Conservation (phyloP, 2,113 vertebrate genomes). For the Azemiops feae region DNA sequence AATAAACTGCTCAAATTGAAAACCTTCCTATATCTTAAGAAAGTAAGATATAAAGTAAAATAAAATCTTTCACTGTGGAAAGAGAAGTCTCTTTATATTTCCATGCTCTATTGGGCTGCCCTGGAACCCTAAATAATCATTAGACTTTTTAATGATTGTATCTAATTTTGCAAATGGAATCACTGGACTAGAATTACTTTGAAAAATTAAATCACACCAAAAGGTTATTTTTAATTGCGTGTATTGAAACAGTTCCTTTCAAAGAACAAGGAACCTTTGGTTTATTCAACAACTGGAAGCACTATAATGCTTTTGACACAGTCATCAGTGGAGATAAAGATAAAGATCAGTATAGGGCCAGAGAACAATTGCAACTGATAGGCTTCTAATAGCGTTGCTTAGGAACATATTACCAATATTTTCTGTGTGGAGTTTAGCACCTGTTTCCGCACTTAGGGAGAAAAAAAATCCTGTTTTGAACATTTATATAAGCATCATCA, state of each 20-base stretch:
- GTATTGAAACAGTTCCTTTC: conserved; percentile 31
- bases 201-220: not conserved
- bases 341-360: conserved; percentile 34
- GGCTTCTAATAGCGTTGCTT: conserved; percentile 50
- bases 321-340: conserved; percentile 38
- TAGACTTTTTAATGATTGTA: not conserved
- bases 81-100: not conserved
- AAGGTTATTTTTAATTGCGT: not conserved
- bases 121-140: not conserved
- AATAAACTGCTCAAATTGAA: not conserved
- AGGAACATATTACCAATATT: conserved; percentile 55
- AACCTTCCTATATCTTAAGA: not conserved
- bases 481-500: conserved; percentile 20
- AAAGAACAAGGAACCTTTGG: conserved; percentile 50
- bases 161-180: not conserved
- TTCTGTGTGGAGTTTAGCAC: conserved; percentile 35
- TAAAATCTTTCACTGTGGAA: not conserved
- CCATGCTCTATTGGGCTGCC: not conserved
- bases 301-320: conserved; percentile 5
- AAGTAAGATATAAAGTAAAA: not conserved
- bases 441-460: conserved; percentile 46
- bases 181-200: not conserved
- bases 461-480: conserved; percentile 35
- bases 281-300: conserved; percentile 43
- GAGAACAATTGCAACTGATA: conserved; percentile 42